Conservation (phyloP, 64 coral and sea anemone genomes). For the Montipora foliosa region DNA sequence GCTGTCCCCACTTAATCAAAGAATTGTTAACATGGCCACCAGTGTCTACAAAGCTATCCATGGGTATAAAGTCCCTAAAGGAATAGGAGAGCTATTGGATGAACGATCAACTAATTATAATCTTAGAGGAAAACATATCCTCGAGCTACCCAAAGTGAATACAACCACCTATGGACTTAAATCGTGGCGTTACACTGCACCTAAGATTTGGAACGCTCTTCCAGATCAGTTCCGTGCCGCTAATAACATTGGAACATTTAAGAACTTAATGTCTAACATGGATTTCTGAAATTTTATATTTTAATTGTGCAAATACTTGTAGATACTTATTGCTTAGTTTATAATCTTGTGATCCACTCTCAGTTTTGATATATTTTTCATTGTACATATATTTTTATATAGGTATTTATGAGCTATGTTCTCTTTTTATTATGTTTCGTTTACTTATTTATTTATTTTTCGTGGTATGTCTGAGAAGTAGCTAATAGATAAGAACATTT, state of each 20-base stretch:
- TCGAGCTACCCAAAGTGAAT: constrained; percentile 1
- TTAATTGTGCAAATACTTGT: constrained; percentile 5
- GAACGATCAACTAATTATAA: background rate
- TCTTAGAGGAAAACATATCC: background rate
- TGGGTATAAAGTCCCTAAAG: constrained; percentile 5
- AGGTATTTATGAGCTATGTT: background rate
- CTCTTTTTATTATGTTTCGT: background rate
- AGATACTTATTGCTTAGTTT: background rate
- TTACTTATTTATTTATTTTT: background rate
- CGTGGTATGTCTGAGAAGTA: background rate
- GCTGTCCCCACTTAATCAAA: constrained; percentile 21
- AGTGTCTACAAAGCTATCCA: constrained; percentile 22
- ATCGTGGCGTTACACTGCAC: constrained; percentile 47
- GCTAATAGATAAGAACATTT: background rate
- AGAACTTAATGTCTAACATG: constrained; percentile 2
- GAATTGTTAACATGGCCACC: constrained; percentile 8
- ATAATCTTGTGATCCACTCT: background rate
- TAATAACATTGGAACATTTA: constrained; percentile 36
- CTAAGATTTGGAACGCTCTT: constrained; percentile 22
- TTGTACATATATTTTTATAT: background rate
- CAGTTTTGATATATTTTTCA: background rate
- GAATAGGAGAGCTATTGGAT: background rate
- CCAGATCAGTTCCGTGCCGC: constrained; percentile 33
- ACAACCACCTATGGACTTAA: constrained; percentile 46
- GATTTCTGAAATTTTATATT: constrained; percentile 5